phyloP scores from a whole-genome alignment of 1,140 invertebrate genomes.

The Octopus sinensis region DNA sequence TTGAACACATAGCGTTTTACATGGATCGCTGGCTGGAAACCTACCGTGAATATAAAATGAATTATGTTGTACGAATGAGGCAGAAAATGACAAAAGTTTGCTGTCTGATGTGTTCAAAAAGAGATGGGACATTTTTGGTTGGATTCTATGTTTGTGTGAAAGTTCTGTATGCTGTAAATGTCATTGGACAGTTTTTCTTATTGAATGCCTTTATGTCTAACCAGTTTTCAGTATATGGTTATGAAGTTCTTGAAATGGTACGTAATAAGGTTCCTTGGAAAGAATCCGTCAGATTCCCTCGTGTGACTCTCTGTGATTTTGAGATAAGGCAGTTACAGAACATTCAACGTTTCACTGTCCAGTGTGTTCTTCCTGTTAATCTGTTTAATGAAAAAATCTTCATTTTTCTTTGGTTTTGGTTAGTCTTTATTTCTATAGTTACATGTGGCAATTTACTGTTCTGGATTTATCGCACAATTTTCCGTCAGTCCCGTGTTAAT shows the following conservation, averaged over 20 bases:
- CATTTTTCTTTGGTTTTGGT: conserved; percentile 50
- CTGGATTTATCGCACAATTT: conserved; percentile 44
- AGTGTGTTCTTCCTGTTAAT: conserved; percentile 62
- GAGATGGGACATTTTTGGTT: conserved; percentile 49
- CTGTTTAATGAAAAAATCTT: conserved; percentile 63
- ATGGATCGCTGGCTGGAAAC: conserved; percentile 50
- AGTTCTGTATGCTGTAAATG: conserved; percentile 36
- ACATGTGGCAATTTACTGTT: conserved; percentile 49
- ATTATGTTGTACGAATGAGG: conserved; percentile 39
- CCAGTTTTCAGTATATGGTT: conserved; percentile 55
- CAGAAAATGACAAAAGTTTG: conserved; percentile 37
- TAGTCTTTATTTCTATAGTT: conserved; percentile 45
- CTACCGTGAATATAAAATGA: conserved; percentile 43
- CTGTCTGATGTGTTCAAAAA: conserved; percentile 48
- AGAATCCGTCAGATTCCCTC: conserved; percentile 54
- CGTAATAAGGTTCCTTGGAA: conserved; percentile 51
- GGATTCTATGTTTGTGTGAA: conserved; percentile 53
- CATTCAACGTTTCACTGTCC: conserved; percentile 52
- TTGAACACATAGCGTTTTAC: conserved; percentile 43
- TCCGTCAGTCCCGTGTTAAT: conserved; percentile 32
- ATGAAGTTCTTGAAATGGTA: conserved; percentile 53
- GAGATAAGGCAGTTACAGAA: conserved; percentile 58
- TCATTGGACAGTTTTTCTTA: conserved; percentile 58
- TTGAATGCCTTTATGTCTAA: conserved; percentile 57
- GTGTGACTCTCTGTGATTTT: conserved; percentile 62